These are phyloP conservation scores for Hapalemur alaotrensis DNA, from an alignment of 2,797 vertebrate genomes.

Conservation along the genomic window DNA sequence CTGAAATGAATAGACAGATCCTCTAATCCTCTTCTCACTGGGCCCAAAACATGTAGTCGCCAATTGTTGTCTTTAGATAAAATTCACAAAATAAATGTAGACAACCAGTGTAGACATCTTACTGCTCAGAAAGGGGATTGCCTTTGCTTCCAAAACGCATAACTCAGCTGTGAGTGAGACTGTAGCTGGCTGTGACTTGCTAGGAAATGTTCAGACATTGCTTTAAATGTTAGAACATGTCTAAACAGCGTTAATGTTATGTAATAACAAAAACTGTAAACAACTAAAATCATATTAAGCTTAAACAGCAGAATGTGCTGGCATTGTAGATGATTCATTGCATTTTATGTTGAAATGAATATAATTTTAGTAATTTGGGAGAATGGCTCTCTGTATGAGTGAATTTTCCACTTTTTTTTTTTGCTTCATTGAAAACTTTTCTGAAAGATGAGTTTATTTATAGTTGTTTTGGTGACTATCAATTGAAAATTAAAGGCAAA, in stretches of 20 bases:
- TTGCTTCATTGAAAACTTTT: conserved; percentile 68
- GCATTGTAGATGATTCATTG: conserved; percentile 76
- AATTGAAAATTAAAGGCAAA: conserved; percentile 76
- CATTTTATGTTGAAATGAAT: conserved; percentile 73
- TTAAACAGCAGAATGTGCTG: conserved; percentile 74
- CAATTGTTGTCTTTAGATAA: not conserved
- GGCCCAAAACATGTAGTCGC: not conserved
- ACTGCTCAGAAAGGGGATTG: not conserved
- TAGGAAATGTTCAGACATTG: not conserved
- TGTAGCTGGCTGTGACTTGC: not conserved
- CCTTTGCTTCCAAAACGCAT: not conserved
- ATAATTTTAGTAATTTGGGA: conserved; percentile 78
- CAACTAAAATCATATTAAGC: conserved; percentile 69
- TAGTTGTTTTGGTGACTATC: conserved; percentile 70
- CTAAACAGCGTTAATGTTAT: not conserved
- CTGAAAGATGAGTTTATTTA: conserved; percentile 67
- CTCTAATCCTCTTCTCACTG: not conserved
- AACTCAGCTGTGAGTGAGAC: not conserved
- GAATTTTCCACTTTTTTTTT: conserved; percentile 42
- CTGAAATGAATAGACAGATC: not conserved
- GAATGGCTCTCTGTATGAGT: conserved; percentile 75
- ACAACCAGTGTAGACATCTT: not conserved
- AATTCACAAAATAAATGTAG: not conserved
- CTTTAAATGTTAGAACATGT: not conserved
- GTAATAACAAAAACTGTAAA: conserved; percentile 60